Conservation (phyloP, 2,888 invertebrate species). For the Microctonus aethiopoides region DNA sequence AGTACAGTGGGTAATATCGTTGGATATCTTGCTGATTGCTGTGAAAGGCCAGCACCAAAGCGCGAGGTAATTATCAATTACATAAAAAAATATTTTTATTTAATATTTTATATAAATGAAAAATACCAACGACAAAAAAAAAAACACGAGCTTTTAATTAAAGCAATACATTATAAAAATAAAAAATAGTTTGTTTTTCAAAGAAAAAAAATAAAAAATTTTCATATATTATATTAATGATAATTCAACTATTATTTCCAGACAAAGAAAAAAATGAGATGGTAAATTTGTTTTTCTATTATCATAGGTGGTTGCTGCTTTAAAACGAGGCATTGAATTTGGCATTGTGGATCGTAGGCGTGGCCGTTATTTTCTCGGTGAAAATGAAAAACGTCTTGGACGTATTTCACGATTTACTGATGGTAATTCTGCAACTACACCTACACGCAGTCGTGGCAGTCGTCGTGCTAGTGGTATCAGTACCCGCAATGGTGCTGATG, state of each 20-base stretch:
- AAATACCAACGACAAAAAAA: no score
- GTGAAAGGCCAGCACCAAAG: slow-evolving; percentile 44
- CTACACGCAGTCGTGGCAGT: background rate
- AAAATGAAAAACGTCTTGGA: slow-evolving; percentile 25
- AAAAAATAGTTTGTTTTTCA: no score
- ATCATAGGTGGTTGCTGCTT: slow-evolving; percentile 44
- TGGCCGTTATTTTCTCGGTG: slow-evolving; percentile 45
- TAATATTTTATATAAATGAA: background rate
- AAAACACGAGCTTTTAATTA: no score
- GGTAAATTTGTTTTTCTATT: background rate
- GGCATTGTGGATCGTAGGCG: slow-evolving; percentile 47
- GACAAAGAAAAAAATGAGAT: no score
- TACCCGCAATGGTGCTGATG: slow-evolving; percentile 2
- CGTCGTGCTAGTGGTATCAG: background rate
- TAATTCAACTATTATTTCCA: no score
- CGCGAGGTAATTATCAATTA: slow-evolving; percentile 44
- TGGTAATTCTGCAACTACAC: background rate
- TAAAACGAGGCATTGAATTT: slow-evolving; percentile 50
- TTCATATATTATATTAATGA: no score
- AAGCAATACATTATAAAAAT: no score
- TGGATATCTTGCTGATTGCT: slow-evolving; percentile 43
- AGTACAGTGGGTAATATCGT: slow-evolving; percentile 49
- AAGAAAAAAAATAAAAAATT: no score
- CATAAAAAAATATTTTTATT: slow-evolving; percentile 8
- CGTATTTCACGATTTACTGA: slow-evolving; percentile 5